Evolutionary conservation across 2,797 vertebrate species (phyloP).

Genomic region (Hapalemur alaotrensis): DNA sequence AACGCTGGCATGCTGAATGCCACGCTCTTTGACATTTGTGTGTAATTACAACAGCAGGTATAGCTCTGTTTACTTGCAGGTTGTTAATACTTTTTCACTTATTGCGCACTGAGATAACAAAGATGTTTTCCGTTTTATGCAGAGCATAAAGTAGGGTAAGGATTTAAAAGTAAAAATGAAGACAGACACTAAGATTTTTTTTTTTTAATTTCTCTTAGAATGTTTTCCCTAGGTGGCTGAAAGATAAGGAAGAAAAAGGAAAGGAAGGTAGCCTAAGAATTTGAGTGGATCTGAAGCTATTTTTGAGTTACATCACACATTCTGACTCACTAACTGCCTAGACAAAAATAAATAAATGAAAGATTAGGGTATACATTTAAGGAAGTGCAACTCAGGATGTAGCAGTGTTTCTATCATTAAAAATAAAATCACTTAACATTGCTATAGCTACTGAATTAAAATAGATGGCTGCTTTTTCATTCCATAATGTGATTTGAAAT

Average conservation of each 20-base stretch:
- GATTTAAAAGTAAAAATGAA: background rate
- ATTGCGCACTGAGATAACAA: background rate
- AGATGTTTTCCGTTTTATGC: background rate
- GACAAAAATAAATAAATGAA: constrained; percentile 19
- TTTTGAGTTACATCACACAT: background rate
- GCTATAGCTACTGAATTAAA: constrained; percentile 12
- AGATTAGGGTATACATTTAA: background rate
- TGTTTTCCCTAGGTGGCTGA: background rate
- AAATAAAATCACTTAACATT: constrained; percentile 40
- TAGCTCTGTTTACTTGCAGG: background rate
- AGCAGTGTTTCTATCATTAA: background rate
- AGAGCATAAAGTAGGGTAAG: background rate
- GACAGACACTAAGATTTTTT: background rate
- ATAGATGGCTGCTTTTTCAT: constrained; percentile 35
- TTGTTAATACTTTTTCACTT: background rate
- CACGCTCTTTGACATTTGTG: background rate
- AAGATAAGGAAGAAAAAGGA: background rate
- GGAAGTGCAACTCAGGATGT: background rate
- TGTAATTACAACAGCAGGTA: background rate
- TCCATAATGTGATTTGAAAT: constrained; percentile 64
- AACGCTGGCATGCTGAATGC: no score
- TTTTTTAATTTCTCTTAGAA: background rate
- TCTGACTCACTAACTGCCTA: background rate
- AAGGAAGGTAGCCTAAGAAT: background rate
- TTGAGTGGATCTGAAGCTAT: background rate